These are phyloP conservation scores for Tricholaema leucomelas DNA, from an alignment of 2,113 vertebrate species.

Conservation along the genomic window DNA sequence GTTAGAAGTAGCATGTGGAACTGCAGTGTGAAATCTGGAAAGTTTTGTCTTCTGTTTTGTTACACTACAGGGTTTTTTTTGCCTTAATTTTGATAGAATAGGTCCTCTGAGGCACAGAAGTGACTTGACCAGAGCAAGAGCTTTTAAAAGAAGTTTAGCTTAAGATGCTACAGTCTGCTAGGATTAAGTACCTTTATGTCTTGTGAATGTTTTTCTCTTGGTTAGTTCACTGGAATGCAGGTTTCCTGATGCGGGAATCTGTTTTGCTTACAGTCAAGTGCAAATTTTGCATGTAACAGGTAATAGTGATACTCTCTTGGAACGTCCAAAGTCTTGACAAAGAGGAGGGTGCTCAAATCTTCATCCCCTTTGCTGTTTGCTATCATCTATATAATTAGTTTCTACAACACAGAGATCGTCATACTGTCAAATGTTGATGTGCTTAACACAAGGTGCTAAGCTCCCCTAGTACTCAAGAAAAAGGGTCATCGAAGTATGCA, in stretches of 20 bases:
- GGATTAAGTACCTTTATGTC: neutral
- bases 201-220: neutral
- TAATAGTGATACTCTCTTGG: neutral
- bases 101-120: neutral
- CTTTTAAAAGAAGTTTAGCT: neutral
- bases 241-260: neutral
- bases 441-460: neutral
- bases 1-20: neutral
- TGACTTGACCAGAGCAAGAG: neutral
- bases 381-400: neutral
- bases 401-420: neutral
- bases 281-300: neutral
- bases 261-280: neutral
- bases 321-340: neutral
- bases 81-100: neutral
- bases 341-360: neutral
- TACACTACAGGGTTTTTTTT: neutral
- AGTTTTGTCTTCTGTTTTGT: neutral
- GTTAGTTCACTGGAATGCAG: neutral
- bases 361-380: neutral
- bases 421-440: neutral
- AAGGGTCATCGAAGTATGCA: neutral
- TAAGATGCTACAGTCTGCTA: neutral
- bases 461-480: neutral
- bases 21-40: neutral